Conservation (phyloP, 2,797 vertebrate species). For the Lacerta bilineata region DNA sequence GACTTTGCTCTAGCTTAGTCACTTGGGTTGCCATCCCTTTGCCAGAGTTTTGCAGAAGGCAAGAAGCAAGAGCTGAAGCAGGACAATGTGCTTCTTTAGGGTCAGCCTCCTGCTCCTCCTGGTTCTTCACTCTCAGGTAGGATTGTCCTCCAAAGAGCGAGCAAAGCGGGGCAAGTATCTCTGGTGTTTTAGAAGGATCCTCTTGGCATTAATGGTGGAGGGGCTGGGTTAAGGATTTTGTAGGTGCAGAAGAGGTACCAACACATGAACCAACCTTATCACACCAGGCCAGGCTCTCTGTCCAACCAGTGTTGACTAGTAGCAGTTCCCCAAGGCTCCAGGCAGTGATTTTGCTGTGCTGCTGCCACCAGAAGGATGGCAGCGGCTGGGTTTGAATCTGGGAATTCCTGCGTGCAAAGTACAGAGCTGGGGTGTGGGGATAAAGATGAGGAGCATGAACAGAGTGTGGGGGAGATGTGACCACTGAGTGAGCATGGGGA, state of each 20-base stretch:
- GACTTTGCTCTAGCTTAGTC: neutral
- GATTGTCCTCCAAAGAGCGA: neutral
- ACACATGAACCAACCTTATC: neutral
- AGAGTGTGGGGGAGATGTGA: neutral
- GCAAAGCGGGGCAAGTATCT: no score
- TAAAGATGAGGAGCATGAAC: neutral
- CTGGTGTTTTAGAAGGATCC: no score
- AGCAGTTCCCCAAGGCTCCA: neutral
- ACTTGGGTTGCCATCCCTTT: accelerated
- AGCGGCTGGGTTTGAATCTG: neutral
- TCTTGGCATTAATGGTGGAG: no score
- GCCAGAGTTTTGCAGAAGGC: neutral
- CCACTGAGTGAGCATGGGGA: no score
- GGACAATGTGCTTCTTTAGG: neutral
- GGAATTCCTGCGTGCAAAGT: neutral
- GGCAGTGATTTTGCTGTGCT: neutral
- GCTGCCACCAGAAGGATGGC: neutral
- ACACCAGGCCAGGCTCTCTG: neutral
- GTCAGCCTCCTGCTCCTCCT: neutral
- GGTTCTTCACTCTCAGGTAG: neutral
- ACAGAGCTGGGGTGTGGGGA: neutral
- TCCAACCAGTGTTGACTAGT: neutral
- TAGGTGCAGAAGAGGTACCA: neutral
- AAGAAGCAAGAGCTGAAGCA: no score
- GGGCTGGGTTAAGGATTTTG: no score